phyloP scores from a whole-genome alignment of 2,888 invertebrate species.

The Prostheceraeus crozeri region DNA sequence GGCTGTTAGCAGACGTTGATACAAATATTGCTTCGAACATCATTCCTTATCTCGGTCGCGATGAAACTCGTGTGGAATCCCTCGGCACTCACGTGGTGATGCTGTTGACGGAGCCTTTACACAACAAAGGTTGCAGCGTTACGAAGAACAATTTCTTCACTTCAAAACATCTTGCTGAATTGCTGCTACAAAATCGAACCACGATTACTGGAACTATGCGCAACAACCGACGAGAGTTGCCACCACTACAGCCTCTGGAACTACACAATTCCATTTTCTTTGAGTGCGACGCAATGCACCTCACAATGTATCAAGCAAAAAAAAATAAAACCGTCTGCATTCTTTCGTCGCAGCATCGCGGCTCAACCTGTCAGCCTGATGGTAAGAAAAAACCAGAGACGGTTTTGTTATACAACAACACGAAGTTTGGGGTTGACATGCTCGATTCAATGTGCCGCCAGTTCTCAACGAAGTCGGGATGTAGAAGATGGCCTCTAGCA shows the following conservation, averaged over 20 bases:
- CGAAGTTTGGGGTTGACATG: constrained; percentile 25
- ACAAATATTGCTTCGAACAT: constrained; percentile 14
- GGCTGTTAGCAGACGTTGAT: constrained; percentile 25
- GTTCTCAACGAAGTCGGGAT: constrained; percentile 20
- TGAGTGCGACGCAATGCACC: constrained; percentile 10
- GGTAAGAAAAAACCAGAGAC: constrained; percentile 30
- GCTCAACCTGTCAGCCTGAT: constrained; percentile 7
- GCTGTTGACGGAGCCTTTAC: constrained; percentile 14
- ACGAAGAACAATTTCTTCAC: constrained; percentile 14
- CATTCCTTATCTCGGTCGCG: constrained; percentile 28
- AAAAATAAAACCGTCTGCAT: constrained; percentile 19
- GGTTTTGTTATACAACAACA: constrained; percentile 19
- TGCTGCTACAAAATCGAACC: background rate
- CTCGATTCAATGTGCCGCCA: constrained; percentile 25
- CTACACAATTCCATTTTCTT: constrained; percentile 19
- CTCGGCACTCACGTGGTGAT: constrained; percentile 21
- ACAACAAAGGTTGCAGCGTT: constrained; percentile 21
- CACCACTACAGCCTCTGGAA: constrained; percentile 1
- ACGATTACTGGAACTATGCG: constrained; percentile 20
- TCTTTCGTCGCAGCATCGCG: constrained; percentile 14
- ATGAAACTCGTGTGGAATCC: background rate
- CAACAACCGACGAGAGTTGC: constrained; percentile 22
- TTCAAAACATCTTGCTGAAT: background rate
- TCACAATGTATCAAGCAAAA: constrained; percentile 25
- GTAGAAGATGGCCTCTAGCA: constrained; percentile 27